Percentiles rank a stretch among this genome's conserved stretches.
Conservation (phyloP, 2,888 invertebrate species). For the Stenolophus ochropezus region DNA sequence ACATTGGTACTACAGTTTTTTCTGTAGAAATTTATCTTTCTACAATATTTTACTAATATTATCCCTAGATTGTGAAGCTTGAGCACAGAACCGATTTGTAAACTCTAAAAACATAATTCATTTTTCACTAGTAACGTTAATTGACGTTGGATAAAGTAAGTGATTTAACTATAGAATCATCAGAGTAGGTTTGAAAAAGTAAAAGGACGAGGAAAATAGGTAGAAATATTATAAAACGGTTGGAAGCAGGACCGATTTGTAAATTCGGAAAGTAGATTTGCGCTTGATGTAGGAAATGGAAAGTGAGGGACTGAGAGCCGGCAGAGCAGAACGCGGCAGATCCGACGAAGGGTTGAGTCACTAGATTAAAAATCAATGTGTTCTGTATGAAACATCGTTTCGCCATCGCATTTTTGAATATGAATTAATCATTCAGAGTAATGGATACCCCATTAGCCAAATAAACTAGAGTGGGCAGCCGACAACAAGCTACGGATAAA, state of each 20-base stretch:
- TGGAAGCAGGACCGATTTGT: background rate
- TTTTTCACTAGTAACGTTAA: too few species aligned
- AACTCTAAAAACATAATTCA: too few species aligned
- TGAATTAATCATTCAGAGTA: slow-evolving; percentile 52
- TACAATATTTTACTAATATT: too few species aligned
- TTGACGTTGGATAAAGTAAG: too few species aligned
- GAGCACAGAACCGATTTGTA: too few species aligned
- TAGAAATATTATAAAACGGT: background rate
- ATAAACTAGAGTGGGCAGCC: slow-evolving; percentile 33
- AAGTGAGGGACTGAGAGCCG: background rate
- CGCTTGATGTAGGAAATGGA: slow-evolving; percentile 44
- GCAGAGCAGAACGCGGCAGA: background rate
- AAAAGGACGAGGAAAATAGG: background rate
- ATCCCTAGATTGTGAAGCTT: too few species aligned
- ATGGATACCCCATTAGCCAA: slow-evolving; percentile 47
- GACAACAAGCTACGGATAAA: slow-evolving; percentile 15
- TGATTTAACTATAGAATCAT: background rate
- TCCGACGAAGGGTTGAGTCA: slow-evolving; percentile 33
- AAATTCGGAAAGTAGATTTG: slow-evolving; percentile 35
- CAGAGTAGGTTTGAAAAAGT: background rate
- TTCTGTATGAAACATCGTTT: slow-evolving; percentile 45
- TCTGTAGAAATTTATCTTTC: too few species aligned
- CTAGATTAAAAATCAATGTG: slow-evolving; percentile 55
- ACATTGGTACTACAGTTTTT: too few species aligned
- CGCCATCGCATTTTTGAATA: slow-evolving; percentile 49